Evolutionary conservation across 2,888 invertebrate genomes (phyloP).

Genomic region (Lycocerus yunnanus): DNA sequence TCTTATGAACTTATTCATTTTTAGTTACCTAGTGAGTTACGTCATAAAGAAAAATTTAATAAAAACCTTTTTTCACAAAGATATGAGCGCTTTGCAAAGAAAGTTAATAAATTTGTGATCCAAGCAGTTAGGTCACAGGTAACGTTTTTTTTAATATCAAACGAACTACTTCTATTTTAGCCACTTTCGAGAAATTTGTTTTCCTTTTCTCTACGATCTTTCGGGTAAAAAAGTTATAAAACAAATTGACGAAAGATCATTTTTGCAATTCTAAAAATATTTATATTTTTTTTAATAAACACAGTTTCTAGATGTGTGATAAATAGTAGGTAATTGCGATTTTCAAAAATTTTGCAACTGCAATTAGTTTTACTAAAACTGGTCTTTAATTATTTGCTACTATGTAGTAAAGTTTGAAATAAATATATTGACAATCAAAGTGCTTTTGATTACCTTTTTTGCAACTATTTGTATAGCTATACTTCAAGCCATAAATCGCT

Average conservation of each 20-base stretch:
- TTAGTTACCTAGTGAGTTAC: neutral
- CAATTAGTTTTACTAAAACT: neutral
- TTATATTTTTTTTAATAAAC: too few relatives aligned
- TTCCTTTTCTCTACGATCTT: neutral
- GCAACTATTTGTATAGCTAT: neutral
- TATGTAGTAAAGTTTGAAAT: neutral
- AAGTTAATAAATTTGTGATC: conserved; percentile 26
- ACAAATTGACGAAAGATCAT: too few relatives aligned
- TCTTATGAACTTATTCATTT: neutral
- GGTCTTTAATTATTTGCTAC: neutral
- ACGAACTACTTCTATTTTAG: neutral
- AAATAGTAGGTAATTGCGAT: too few relatives aligned
- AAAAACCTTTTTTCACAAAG: neutral
- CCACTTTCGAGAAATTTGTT: neutral
- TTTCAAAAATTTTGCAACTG: neutral
- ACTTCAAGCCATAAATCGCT: neutral
- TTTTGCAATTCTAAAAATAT: too few relatives aligned
- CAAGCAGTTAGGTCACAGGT: conserved; percentile 16
- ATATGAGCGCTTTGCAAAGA: conserved; percentile 5
- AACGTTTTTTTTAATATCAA: neutral
- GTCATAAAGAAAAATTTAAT: neutral
- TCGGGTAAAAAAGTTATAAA: neutral
- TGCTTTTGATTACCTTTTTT: neutral
- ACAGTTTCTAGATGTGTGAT: too few relatives aligned
- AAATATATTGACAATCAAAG: neutral